Evolutionary conservation across 1,140 invertebrate genomes (phyloP).

Genomic region (Streblospio benedicti): DNA sequence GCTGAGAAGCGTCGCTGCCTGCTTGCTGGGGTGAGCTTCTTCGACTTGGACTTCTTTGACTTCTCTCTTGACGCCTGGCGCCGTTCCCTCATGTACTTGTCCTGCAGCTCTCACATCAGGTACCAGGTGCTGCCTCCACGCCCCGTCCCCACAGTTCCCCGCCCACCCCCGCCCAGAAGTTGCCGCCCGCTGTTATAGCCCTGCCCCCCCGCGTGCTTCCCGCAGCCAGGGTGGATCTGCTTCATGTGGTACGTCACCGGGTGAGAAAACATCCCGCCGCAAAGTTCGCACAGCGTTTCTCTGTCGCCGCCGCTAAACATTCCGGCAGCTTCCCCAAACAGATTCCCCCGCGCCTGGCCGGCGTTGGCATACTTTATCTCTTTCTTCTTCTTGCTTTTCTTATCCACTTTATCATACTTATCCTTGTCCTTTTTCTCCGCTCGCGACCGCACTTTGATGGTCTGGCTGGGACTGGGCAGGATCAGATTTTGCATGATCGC

Average conservation of each 20-base stretch:
- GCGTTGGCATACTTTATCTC: conserved; percentile 43
- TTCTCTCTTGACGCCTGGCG: conserved; percentile 46
- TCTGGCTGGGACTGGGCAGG: conserved; percentile 43
- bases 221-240: conserved; percentile 78
- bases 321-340: conserved; percentile 37
- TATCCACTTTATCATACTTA: conserved; percentile 41
- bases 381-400: conserved; percentile 40
- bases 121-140: conserved; percentile 80
- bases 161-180: conserved; percentile 77
- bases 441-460: conserved; percentile 45
- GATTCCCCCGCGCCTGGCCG: conserved; percentile 35
- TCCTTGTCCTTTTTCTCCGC: conserved; percentile 46
- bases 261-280: conserved; percentile 62
- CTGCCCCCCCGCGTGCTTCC: conserved; percentile 71
- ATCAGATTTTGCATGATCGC: conserved; percentile 56
- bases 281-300: conserved; percentile 75
- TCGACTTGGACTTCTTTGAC: conserved; percentile 35
- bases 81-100: conserved; percentile 63
- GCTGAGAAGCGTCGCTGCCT: conserved; percentile 11
- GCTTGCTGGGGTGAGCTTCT: conserved; percentile 29
- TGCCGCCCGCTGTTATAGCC: conserved; percentile 78
- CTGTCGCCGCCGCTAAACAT: conserved; percentile 38
- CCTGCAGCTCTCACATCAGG: conserved; percentile 75
- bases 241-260: conserved; percentile 88
- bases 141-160: conserved; percentile 78